Base-by-base conservation (phyloP, 2,797 vertebrate species). In the Rhincodon typus region DNA sequence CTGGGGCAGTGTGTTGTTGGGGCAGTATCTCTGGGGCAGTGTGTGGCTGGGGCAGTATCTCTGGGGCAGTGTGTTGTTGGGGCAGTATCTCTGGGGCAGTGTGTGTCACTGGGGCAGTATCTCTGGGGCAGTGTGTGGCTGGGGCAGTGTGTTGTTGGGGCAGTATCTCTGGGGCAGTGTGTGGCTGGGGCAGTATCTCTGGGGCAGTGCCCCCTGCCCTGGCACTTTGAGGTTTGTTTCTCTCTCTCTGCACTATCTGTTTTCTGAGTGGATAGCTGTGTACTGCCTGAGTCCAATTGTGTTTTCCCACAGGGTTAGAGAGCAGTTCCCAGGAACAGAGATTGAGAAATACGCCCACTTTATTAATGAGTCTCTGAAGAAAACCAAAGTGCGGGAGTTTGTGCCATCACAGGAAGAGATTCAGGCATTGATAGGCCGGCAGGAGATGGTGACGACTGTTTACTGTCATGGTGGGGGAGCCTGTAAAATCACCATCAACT, bases 401-500 rank as follows among this genome's bases (percentile, higher is more conserved):
- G 98, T 99, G 94, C 98, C 98, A 1, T 99, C 98, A 27, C 99
- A 99, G 96, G 98, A 99, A 72, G 99, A 99, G 97, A 99, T 99
- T 69, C 96, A 98, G 38, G 98, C 99, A 34, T 98, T 99, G 95
- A 97, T 98, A 19, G 98, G 97, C 93, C 97, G 98, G 95, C 98
- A 98, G 96, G 98, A 99, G 97, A 99, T 99, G 98, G 98, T 98
- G 84, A 99, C 98, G 0, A 98, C 99, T 0, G 99, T 99, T 27
- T 99, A 98, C 97, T 99, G 98, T 96, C 99, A 99, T 0, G 99
- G 99, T 1, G 99, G 99, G 95, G 99, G 99, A 34, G 98, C 99
- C 96, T 99, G 99, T 97, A 98, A 99, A 97, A 99, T 99, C 97
- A 98, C 98, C 96, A 99, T 99, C 96, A 98, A 98, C 97, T 99